Evolutionary conservation across 2,797 vertebrate genomes (phyloP).

Genomic region (Monodelphis domestica): DNA sequence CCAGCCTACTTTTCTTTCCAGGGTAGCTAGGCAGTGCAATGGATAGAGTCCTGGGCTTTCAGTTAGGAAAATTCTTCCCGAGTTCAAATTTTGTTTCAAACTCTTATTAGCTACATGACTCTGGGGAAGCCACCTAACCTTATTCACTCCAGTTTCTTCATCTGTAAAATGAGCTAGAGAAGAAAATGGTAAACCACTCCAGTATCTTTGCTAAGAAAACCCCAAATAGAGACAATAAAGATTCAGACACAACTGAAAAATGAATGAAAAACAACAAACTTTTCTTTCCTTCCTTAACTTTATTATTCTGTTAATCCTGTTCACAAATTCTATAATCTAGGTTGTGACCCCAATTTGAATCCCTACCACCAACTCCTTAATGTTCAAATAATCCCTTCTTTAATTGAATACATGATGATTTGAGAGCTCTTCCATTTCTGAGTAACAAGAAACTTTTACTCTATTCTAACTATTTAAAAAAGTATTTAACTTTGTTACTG

Average conservation of each 20-base stretch:
- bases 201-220: too few relatives aligned
- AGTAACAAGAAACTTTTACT: neutral
- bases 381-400: neutral
- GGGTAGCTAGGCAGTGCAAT: neutral
- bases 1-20: neutral
- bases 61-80: neutral
- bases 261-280: neutral
- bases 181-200: too few relatives aligned
- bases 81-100: neutral
- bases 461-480: neutral
- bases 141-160: too few relatives aligned
- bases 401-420: neutral
- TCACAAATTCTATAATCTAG: too few relatives aligned
- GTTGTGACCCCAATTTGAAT: neutral
- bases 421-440: neutral
- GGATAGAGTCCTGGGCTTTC: too few relatives aligned
- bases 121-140: too few relatives aligned
- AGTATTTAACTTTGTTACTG: neutral
- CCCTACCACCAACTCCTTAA: neutral
- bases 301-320: neutral
- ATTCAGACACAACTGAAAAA: neutral
- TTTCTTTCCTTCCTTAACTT: neutral
- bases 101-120: rapidly evolving
- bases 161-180: too few relatives aligned
- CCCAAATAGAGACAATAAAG: too few relatives aligned